Evolutionary conservation across 30 jellyfish, hydroid and myxozoan species (phyloP).

Genomic region (Sanderia malayensis): DNA sequence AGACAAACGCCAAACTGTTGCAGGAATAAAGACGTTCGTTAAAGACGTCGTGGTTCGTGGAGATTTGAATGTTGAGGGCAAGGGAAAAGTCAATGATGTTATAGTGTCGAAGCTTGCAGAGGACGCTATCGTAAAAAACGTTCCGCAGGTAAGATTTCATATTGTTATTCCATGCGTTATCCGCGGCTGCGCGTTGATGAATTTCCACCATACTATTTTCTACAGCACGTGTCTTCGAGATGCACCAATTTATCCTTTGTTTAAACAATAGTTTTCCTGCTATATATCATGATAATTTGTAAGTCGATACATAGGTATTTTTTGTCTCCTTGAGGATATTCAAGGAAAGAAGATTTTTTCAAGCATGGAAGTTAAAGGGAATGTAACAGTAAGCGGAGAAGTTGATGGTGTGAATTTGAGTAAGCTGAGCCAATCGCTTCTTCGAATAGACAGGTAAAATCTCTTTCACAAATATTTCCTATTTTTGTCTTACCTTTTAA

Average conservation of each 20-base stretch:
- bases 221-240: too few species aligned
- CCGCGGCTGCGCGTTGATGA: too few species aligned
- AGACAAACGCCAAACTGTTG: slow-evolving; percentile 27
- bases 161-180: too few species aligned
- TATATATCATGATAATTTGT: too few species aligned
- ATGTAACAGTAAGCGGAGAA: slow-evolving; percentile 14
- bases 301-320: too few species aligned
- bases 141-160: slow-evolving; percentile 29
- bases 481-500: too few species aligned
- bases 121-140: slow-evolving; percentile 31
- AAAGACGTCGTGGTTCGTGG: slow-evolving; percentile 26
- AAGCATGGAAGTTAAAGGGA: slow-evolving; percentile 4
- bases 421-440: slow-evolving; percentile 4
- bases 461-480: too few species aligned
- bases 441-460: slow-evolving; percentile 35
- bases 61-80: background rate
- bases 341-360: slow-evolving; percentile 6
- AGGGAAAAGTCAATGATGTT: slow-evolving; percentile 35
- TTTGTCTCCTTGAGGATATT: slow-evolving; percentile 2
- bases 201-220: too few species aligned
- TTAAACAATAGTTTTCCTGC: too few species aligned
- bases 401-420: slow-evolving; percentile 57
- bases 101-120: slow-evolving; percentile 7
- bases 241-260: too few species aligned
- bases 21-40: slow-evolving; percentile 16